Conservation (phyloP, 2,797 vertebrate species). For the Eulemur mongoz region DNA sequence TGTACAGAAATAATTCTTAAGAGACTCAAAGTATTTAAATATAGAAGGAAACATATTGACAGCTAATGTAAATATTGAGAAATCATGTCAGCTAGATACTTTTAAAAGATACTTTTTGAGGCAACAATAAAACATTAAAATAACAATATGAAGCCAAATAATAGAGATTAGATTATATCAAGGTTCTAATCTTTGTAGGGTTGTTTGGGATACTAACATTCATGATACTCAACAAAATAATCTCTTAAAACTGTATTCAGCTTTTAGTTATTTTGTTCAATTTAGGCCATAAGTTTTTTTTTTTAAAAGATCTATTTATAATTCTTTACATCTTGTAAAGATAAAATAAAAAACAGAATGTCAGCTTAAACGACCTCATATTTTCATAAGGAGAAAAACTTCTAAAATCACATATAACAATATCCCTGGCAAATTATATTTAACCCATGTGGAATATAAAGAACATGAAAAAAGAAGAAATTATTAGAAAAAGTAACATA, state of each 20-base stretch:
- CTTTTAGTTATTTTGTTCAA: background rate
- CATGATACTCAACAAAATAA: background rate
- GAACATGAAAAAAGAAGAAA: slow-evolving; percentile 3
- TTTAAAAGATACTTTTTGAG: background rate
- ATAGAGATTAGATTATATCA: background rate
- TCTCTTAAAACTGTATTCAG: background rate
- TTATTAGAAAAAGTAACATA: background rate
- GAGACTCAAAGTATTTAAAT: background rate
- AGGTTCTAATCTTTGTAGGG: background rate
- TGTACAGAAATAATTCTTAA: background rate
- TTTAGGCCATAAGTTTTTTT: background rate
- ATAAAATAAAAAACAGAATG: slow-evolving; percentile 9
- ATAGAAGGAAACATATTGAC: background rate
- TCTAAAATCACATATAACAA: background rate
- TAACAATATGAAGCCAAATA: background rate
- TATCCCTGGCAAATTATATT: background rate
- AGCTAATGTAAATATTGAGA: background rate
- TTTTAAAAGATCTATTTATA: background rate
- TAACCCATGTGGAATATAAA: background rate
- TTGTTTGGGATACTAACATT: background rate
- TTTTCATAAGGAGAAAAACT: slow-evolving; percentile 3
- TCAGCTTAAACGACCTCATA: background rate
- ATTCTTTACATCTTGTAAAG: slow-evolving; percentile 32
- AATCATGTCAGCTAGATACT: background rate
- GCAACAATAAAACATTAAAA: slow-evolving; percentile 8